These are phyloP conservation scores for Lacerta agilis DNA, from an alignment of 2,797 vertebrate species.

Conservation along the genomic window DNA sequence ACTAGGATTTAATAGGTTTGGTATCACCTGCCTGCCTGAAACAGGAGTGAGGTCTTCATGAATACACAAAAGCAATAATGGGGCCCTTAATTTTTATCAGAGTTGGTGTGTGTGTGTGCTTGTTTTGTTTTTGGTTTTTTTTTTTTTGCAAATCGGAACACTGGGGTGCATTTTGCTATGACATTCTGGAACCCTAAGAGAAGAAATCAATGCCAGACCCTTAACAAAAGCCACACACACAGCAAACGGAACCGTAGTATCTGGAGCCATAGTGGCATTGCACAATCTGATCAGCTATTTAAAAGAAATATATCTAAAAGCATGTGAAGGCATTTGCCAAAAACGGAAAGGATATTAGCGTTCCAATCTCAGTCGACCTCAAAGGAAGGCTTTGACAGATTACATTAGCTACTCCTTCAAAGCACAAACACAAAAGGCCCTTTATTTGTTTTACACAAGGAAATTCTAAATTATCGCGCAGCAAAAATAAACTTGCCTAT, in stretches of 20 bases:
- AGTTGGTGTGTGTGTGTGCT: background rate
- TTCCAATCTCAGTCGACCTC: constrained; percentile 22
- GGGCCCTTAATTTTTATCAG: background rate
- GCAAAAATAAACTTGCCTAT: constrained; percentile 35
- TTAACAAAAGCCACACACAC: background rate
- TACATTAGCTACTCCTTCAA: constrained; percentile 29
- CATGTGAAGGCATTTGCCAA: constrained; percentile 16
- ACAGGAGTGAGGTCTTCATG: background rate
- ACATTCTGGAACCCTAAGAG: background rate
- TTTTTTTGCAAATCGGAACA: background rate
- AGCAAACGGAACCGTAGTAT: background rate
- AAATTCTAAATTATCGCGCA: constrained; percentile 29
- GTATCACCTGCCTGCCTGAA: background rate
- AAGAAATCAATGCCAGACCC: constrained; percentile 13
- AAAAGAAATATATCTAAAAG: constrained; percentile 37
- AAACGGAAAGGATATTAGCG: constrained; percentile 27
- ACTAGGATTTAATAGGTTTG: background rate
- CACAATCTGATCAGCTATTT: constrained; percentile 30
- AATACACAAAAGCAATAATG: background rate
- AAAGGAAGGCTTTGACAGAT: constrained; percentile 34
- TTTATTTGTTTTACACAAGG: constrained; percentile 34
- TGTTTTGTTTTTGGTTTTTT: background rate
- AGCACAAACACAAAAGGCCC: constrained; percentile 29
- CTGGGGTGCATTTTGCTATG: background rate
- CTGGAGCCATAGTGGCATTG: constrained; percentile 2